A percentile compares a stretch with the other conserved stretches of the same genome.
These are phyloP conservation scores for Platorchestia sp. DNA, from an alignment of 1,140 invertebrate species.

Conservation along the genomic window DNA sequence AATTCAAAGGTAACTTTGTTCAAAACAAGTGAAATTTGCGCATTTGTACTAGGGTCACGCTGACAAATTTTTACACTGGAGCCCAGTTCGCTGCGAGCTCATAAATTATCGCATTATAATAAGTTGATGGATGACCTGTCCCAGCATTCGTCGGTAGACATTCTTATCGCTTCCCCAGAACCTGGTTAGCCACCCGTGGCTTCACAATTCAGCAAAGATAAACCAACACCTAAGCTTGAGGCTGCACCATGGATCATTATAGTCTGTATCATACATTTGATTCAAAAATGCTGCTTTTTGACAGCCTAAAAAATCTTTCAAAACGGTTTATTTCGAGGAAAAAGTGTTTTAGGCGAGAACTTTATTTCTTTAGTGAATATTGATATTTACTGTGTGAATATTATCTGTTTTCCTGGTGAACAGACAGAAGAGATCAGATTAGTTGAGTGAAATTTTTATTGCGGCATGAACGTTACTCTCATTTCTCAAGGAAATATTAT, in stretches of 20 bases:
- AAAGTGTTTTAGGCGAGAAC: too few species aligned
- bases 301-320: too few species aligned
- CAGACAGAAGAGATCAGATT: too few species aligned
- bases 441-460: not conserved
- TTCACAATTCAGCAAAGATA: not conserved
- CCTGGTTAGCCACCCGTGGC: not conserved
- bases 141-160: not conserved
- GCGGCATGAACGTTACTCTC: not conserved
- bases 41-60: not conserved
- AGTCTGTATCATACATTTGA: too few species aligned
- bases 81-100: not conserved
- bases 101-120: not conserved
- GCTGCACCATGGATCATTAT: not conserved
- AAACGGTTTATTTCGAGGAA: too few species aligned
- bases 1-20: not conserved
- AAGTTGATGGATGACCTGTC: not conserved
- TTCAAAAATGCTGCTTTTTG: too few species aligned
- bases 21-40: not conserved
- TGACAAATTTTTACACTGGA: not conserved
- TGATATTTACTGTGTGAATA: too few species aligned
- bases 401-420: too few species aligned
- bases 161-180: not conserved
- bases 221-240: not conserved
- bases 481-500: not conserved
- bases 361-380: too few species aligned